Percentiles rank a stretch among this genome's conserved stretches.
These are phyloP conservation scores for Conger conger DNA, from an alignment of 2,113 vertebrate genomes.

Conservation along the genomic window DNA sequence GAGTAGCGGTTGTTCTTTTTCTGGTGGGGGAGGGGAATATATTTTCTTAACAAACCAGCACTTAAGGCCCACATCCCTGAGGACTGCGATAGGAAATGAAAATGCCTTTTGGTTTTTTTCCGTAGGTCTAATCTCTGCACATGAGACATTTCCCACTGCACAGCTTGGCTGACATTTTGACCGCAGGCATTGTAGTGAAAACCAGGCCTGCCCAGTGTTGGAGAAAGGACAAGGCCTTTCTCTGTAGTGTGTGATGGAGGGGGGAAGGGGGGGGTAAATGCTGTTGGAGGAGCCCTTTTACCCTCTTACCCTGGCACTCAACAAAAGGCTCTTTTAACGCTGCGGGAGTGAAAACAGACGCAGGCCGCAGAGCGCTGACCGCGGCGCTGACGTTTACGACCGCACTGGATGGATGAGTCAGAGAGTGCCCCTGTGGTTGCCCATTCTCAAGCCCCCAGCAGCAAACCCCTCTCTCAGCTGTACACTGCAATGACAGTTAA, in stretches of 20 bases:
- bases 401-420: constrained; percentile 3
- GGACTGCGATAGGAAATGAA: constrained; percentile 18
- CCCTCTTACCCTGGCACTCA: constrained; percentile 17
- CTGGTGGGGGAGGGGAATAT: background rate
- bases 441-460: background rate
- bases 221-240: constrained; percentile 3
- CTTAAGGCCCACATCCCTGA: constrained; percentile 24
- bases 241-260: background rate
- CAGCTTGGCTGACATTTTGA: constrained; percentile 30
- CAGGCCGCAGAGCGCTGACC: background rate
- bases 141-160: constrained; percentile 10
- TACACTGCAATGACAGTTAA: background rate
- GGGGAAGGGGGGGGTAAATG: background rate
- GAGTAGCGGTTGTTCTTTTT: background rate
- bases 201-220: background rate
- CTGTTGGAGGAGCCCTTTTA: constrained; percentile 11
- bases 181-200: constrained; percentile 1
- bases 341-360: constrained; percentile 14
- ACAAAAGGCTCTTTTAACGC: constrained; percentile 21
- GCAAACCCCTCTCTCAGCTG: background rate
- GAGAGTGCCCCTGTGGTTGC: background rate
- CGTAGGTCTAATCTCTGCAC: constrained; percentile 3
- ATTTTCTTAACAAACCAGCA: background rate
- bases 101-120: constrained; percentile 8
- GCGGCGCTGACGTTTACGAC: constrained; percentile 7